Conservation (phyloP, 2,888 invertebrate species). For the Sceliomorpha sp. region DNA sequence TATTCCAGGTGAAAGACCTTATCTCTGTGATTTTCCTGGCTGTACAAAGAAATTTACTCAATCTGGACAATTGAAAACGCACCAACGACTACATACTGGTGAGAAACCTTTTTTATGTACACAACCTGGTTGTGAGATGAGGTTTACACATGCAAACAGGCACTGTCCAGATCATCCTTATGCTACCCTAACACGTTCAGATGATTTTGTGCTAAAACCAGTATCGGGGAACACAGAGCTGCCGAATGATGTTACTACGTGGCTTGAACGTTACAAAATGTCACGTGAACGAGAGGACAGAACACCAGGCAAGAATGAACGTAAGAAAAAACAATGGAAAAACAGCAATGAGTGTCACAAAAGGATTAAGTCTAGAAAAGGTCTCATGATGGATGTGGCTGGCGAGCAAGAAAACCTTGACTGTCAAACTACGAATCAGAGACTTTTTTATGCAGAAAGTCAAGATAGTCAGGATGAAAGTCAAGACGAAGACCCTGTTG, state of each 20-base stretch:
- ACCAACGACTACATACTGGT: conserved; percentile 88
- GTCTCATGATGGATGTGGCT: conserved; percentile 78
- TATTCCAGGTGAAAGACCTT: conserved; percentile 89
- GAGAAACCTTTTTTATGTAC: conserved; percentile 88
- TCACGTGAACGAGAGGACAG: conserved; percentile 76
- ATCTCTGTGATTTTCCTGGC: conserved; percentile 87
- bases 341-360: conserved; percentile 78
- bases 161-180: conserved; percentile 88
- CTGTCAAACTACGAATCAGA: conserved; percentile 68
- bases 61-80: conserved; percentile 89
- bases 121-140: conserved; percentile 83
- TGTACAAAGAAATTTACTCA: conserved; percentile 88
- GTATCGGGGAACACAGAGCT: conserved; percentile 81
- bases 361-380: conserved; percentile 80
- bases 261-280: conserved; percentile 82
- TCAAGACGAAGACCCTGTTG: conserved; percentile 75
- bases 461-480: conserved; percentile 78
- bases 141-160: conserved; percentile 89
- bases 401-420: conserved; percentile 78
- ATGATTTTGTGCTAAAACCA: conserved; percentile 81
- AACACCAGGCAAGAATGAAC: conserved; percentile 78
- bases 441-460: conserved; percentile 72
- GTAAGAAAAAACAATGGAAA: conserved; percentile 80
- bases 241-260: conserved; percentile 81
- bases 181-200: conserved; percentile 82